phyloP scores from a whole-genome alignment of 2,888 invertebrate genomes.

The Drosophila mulleri region DNA sequence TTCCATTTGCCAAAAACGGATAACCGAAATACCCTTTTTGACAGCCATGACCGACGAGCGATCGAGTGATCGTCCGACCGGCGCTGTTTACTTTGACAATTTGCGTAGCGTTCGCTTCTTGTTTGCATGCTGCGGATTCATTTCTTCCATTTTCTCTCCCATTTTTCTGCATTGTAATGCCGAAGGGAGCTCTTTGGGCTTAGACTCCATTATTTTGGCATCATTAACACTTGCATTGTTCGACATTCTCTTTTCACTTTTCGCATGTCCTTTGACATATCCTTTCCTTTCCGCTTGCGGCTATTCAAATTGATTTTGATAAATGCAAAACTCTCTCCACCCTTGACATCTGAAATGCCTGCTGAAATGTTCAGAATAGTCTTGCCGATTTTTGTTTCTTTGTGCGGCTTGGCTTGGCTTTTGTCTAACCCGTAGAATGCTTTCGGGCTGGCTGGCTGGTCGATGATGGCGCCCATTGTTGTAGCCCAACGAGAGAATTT shows the following conservation, averaged over 20 bases:
- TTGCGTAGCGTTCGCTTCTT: slow-evolving; percentile 34
- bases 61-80: slow-evolving; percentile 22
- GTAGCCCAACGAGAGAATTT: neutral
- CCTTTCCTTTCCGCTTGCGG: slow-evolving; percentile 29
- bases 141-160: slow-evolving; percentile 6
- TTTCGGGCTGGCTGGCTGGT: neutral
- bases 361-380: slow-evolving; percentile 67
- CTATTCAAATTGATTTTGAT: slow-evolving; percentile 66
- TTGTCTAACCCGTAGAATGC: slow-evolving; percentile 36
- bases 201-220: slow-evolving; percentile 72
- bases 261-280: slow-evolving; percentile 49
- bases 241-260: slow-evolving; percentile 23
- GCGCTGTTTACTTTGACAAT: slow-evolving; percentile 66
- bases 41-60: slow-evolving; percentile 59
- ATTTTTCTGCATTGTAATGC: slow-evolving; percentile 67
- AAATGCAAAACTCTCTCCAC: slow-evolving; percentile 47
- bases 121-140: slow-evolving; percentile 57
- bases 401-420: slow-evolving; percentile 17
- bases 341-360: slow-evolving; percentile 43
- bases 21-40: slow-evolving; percentile 33
- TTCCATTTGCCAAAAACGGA: slow-evolving; percentile 44
- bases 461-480: slow-evolving; percentile 43
- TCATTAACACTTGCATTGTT: slow-evolving; percentile 80
- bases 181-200: slow-evolving; percentile 20
- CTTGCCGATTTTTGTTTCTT: slow-evolving; percentile 8